phyloP scores from a whole-genome alignment of 30 jellyfish, hydroid and myxozoan genomes.

The Hydractinia symbiolongicarpus region DNA sequence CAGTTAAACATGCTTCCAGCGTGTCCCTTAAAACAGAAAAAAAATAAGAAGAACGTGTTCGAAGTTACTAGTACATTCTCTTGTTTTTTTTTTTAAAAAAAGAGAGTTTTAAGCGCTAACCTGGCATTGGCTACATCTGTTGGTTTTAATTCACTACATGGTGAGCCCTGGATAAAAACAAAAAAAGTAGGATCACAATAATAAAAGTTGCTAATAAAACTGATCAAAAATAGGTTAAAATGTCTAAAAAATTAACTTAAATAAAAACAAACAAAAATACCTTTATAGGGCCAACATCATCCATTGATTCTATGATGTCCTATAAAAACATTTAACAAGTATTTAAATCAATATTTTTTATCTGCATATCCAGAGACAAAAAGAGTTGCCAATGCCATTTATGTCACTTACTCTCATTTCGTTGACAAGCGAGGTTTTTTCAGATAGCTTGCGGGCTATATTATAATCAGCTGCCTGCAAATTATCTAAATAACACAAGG shows the following conservation, averaged over 20 bases:
- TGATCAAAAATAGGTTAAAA: no score
- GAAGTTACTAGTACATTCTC: not conserved
- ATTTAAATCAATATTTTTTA: not conserved
- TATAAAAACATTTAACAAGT: not conserved
- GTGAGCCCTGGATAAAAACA: constrained; percentile 19
- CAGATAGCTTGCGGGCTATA: constrained; percentile 41
- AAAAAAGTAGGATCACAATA: not conserved
- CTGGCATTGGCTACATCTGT: constrained; percentile 22
- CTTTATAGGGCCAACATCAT: constrained; percentile 28
- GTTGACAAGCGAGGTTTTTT: constrained; percentile 51
- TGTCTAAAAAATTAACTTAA: not conserved
- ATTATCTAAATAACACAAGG: constrained; percentile 28
- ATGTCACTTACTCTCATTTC: constrained; percentile 71
- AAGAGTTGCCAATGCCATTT: no score
- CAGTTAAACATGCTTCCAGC: constrained; percentile 51
- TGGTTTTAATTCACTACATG: constrained; percentile 10
- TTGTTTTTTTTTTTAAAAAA: no score
- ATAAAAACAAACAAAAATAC: constrained; percentile 1
- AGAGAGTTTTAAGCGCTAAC: not conserved
- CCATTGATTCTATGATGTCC: constrained; percentile 35
- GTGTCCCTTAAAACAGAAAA: constrained; percentile 24
- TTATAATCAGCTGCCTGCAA: constrained; percentile 57
- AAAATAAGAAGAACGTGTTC: no score
- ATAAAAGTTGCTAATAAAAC: no score
- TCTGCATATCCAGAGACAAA: no score